Evolutionary conservation across 2,797 vertebrate species (phyloP), one percentile per base, ranked within the genome.

Genomic region (Thaleichthys pacificus): DNA sequence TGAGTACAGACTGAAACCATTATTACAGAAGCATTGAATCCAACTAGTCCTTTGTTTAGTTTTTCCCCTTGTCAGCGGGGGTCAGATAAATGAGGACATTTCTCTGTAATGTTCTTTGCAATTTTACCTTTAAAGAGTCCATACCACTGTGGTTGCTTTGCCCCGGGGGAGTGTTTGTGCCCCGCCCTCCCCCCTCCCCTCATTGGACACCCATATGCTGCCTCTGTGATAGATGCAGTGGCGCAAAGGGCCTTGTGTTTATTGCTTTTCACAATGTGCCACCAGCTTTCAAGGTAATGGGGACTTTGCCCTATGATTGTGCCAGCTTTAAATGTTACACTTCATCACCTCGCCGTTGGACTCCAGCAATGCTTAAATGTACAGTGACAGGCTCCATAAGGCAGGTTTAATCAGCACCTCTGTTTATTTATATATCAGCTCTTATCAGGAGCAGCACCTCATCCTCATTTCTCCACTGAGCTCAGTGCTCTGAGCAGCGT

Each of bases 231-330:
- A 77, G 84, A 88, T 86, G 83, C 83, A 61, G 72, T 61, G 66
- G 70, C 80, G 69, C 8, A 51, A 58, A 58, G 66, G 78, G 79
- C 74, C 65, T 72, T 77, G 75, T 81, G 82, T 90, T 90, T 88
- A 90, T 89, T 87, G 89, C 87, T 85, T 84, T 84, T 80, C 65
- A 75, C 89, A 89, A 89, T 86, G 80, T 86, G 77, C 83, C 88
- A 89, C 82, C 65, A 71, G 82, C 73, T 69, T 70, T 78, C 66
- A 67, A 66, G 78, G 76, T 89, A 87, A 91, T 89, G 87, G 87
- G 84, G 79, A 84, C 80, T 81, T 85, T 84, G 78, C 73, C 85
- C 86, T 85, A 72, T 86, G 85, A 89, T 88, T 80, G 84, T 86
- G 82, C 80, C 82, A 77, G 80, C 86, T 89, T 86, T 86, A 89